These are phyloP conservation scores for Lagodon rhomboides DNA, from an alignment of 2,797 vertebrate genomes.

Conservation along the genomic window DNA sequence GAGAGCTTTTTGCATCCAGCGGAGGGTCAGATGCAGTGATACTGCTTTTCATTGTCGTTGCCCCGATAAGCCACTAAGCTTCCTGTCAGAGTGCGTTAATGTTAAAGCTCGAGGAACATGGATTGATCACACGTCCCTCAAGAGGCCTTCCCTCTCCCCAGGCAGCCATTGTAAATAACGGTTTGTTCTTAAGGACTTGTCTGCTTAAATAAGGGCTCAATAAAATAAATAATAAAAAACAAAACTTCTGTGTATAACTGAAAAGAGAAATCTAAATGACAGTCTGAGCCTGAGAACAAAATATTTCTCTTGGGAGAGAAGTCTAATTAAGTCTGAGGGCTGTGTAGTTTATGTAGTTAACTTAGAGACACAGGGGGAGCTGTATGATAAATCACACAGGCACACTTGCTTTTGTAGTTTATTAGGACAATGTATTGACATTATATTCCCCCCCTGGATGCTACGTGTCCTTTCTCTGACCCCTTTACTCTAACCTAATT, in stretches of 20 bases:
- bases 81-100: background rate
- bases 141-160: too few relatives aligned
- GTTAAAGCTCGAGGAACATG: background rate
- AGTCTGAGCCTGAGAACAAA: conserved; percentile 14
- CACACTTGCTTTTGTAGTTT: conserved; percentile 17
- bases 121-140: background rate
- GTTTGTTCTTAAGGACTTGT: too few relatives aligned
- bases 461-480: conserved; percentile 8
- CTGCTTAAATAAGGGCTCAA: too few relatives aligned
- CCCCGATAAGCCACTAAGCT: background rate
- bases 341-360: conserved; percentile 65
- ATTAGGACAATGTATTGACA: conserved; percentile 20
- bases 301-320: conserved; percentile 32
- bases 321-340: conserved; percentile 68
- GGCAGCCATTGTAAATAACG: too few relatives aligned
- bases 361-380: conserved; percentile 39
- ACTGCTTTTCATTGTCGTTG: background rate
- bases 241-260: background rate
- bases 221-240: too few relatives aligned
- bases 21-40: background rate
- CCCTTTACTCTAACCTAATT: background rate
- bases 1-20: conserved; percentile 24
- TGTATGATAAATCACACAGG: conserved; percentile 23
- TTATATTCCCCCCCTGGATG: background rate
- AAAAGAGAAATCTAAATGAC: conserved; percentile 7